Base-by-base conservation (phyloP, 1,140 invertebrate genomes). In the Aradophagus sp. region DNA sequence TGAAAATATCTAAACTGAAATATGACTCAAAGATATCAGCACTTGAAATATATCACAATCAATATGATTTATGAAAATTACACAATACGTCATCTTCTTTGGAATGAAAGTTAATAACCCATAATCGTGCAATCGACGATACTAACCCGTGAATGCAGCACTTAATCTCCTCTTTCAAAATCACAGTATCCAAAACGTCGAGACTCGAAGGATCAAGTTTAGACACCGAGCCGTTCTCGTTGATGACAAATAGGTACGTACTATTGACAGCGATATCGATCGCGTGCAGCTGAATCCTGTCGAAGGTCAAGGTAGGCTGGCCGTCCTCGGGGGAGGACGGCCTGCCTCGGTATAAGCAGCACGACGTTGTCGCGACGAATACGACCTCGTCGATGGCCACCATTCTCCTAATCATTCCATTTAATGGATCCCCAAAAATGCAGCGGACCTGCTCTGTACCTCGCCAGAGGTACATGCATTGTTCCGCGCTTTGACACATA, bases 201-300 rank as follows among this genome's bases (percentile, higher is more conserved):
- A 90, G 84, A 69, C 83, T 81, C 47, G 84, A 73, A 71, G 87
- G 87, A 71, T 80, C 77, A 42, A 88, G 86, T 81, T 88, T 89
- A 62, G 88, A 87, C 7, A 91, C 86, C 39, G 87, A 82, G 11
- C 91, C 91, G 74, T 87, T 85, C 32, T 85, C 81, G 80, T 89
- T 88, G 52, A 91, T 87, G 47, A 90, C 85, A 79, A 89, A 91
- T 23, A 92, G 80, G 68, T 87, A 80, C 61, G 88, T 79, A 69
- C 86, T 87, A 77, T 88, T 87, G 69, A 86, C 87, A 52, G 89
- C 88, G 76, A 92, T 87, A 81, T 92, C 90, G 47, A 89, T 79
- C 5, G 87, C 89, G 13, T 52, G 69, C 26, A 79, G 75, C 19
- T 77, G 70, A 20, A 77, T 69, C 20, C 66, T 76, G 39, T 74